These are phyloP conservation scores for Mongoloraphidia duomilia DNA, from an alignment of 2,888 invertebrate genomes.

Conservation along the genomic window DNA sequence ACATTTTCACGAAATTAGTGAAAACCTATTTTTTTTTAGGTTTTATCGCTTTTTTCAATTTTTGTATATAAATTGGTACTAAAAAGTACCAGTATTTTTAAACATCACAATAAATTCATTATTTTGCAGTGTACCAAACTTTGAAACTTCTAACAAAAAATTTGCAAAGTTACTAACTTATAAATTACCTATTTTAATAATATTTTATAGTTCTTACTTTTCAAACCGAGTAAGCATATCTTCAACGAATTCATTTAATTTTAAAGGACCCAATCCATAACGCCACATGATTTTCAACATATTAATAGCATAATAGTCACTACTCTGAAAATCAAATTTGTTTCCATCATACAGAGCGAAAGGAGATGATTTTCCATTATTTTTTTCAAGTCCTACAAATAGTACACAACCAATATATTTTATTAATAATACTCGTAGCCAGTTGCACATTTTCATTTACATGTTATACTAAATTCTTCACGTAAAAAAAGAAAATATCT, in stretches of 20 bases:
- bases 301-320: constrained; percentile 30
- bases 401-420: constrained; percentile 3
- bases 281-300: constrained; percentile 34
- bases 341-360: constrained; percentile 37
- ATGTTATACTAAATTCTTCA: not conserved
- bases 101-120: too few relatives aligned
- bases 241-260: constrained; percentile 28
- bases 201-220: constrained; percentile 17
- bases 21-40: too few relatives aligned
- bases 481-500: too few relatives aligned
- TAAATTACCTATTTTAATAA: too few relatives aligned
- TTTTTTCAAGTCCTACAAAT: constrained; percentile 24
- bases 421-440: not conserved
- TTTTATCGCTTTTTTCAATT: too few relatives aligned
- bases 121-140: too few relatives aligned
- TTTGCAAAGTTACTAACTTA: too few relatives aligned
- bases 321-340: constrained; percentile 36
- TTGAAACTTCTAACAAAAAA: too few relatives aligned
- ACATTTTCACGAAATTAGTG: too few relatives aligned
- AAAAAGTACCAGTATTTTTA: too few relatives aligned
- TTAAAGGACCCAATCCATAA: constrained; percentile 38
- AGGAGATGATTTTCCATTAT: constrained; percentile 10
- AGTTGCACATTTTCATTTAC: not conserved
- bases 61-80: too few relatives aligned
- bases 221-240: constrained; percentile 28